These are phyloP conservation scores for Chaetura pelagica DNA, from an alignment of 2,113 vertebrate genomes.

Conservation along the genomic window DNA sequence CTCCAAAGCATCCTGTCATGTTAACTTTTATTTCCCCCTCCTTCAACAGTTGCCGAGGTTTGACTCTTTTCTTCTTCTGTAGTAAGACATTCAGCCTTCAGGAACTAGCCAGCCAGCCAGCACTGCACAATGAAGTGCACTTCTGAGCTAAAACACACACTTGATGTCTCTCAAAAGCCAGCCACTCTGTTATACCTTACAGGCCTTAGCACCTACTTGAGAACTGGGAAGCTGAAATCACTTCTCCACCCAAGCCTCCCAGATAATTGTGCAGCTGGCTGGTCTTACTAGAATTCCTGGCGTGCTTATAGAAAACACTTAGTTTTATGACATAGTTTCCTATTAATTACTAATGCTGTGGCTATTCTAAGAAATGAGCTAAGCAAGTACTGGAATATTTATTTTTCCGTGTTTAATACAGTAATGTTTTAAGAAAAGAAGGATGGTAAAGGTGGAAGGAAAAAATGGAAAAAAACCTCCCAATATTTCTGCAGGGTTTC, in stretches of 20 bases:
- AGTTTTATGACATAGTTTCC: background rate
- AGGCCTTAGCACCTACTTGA: background rate
- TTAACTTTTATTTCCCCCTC: background rate
- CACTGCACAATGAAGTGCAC: background rate
- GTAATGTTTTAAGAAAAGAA: background rate
- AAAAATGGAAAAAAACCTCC: background rate
- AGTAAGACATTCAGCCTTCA: background rate
- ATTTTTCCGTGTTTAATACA: background rate
- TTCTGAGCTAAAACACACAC: background rate
- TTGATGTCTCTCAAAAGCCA: background rate
- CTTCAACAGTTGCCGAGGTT: background rate
- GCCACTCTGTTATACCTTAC: accelerated
- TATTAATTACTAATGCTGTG: background rate
- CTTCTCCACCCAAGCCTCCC: background rate
- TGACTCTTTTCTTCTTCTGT: background rate
- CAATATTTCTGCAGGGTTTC: background rate
- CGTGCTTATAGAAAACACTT: background rate
- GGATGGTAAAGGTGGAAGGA: background rate
- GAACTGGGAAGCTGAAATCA: background rate
- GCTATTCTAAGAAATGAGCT: background rate
- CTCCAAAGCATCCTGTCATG: background rate
- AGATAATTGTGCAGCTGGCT: background rate
- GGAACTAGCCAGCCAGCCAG: accelerated
- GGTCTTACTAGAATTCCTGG: background rate
- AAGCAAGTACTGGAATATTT: background rate